Evolutionary conservation across 2,113 vertebrate genomes (phyloP).

Genomic region (Melospiza melodia): DNA sequence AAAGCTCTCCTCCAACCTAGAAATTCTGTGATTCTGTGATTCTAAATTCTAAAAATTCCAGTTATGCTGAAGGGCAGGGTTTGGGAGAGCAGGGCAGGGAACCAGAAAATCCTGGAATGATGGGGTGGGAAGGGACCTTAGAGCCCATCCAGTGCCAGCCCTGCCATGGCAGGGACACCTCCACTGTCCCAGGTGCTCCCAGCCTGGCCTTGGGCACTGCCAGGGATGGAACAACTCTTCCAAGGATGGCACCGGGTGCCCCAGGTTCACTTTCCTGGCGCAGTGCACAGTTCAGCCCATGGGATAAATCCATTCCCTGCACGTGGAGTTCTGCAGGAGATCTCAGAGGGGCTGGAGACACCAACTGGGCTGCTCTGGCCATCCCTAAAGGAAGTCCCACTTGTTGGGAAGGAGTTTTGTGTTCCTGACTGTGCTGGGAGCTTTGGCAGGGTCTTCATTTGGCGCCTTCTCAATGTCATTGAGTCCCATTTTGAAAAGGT

Average conservation of each 20-base stretch:
- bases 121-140: neutral
- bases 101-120: neutral
- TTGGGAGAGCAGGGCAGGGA: neutral
- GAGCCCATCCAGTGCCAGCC: neutral
- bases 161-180: neutral
- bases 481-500: neutral
- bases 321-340: accelerated
- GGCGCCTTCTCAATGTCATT: neutral
- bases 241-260: neutral
- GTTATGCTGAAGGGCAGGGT: accelerated
- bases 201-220: accelerated
- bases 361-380: neutral
- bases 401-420: neutral
- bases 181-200: neutral
- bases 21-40: too few species aligned
- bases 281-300: accelerated
- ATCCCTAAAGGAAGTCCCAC: accelerated
- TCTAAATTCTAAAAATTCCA: too few species aligned
- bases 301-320: accelerated
- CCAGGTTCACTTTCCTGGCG: neutral
- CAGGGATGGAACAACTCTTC: neutral
- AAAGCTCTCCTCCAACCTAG: too few species aligned
- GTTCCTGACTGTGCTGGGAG: accelerated
- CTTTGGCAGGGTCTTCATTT: accelerated
- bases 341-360: neutral